Base-by-base conservation (phyloP, 2,888 invertebrate species). In the Trachelus tabidus region DNA sequence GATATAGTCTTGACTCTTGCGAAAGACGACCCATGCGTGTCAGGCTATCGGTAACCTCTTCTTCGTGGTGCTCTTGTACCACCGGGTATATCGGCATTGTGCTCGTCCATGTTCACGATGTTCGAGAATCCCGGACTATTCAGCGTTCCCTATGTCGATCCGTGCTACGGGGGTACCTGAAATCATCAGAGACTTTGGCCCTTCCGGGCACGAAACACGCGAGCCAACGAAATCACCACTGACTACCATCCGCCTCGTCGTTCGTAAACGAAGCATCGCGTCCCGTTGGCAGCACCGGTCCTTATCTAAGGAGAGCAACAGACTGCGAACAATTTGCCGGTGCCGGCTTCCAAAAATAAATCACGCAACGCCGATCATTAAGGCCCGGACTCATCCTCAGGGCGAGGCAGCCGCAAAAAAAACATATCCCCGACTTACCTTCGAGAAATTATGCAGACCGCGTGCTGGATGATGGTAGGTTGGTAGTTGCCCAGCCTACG, bases 291-390 rank as follows among this genome's bases (percentile, higher is more conserved):
- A 68, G 69, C 73, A 68, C 68, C 75, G 73, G 37, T 78, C 69
- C 80, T 83, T 83, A 83, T 83, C 81, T 81, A 76, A 80, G 81
- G 79, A 77, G 78, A 79, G 76, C 80, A 77, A 76, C 56, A 56
- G 56, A 74, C 76, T 37, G 75, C 69, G 69, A 56, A 56, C 56
- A 15, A 56, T 76, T 77, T 73, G 78, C 77, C 80, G 81, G 81
- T 80, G 76, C 81, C 78, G 82, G 81, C 85, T 87, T 85, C 86
- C 88, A 87, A 88, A 89, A 89, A 87, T 89, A 89, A 89, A 89
- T 89, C 89, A 89, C 86, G 84, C 87, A 83, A 87, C 85, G 82
- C 81, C 83, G 86, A 88, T 88, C 88, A 88, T 87, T 87, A 86
- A 83, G 82, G 79, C 78, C 80, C 73, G 71, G 69, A 74, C 75